A percentile compares a stretch with the other conserved stretches of the same genome.
Conservation (phyloP, 2,797 vertebrate species). For the Enteromius fasciolatus region DNA sequence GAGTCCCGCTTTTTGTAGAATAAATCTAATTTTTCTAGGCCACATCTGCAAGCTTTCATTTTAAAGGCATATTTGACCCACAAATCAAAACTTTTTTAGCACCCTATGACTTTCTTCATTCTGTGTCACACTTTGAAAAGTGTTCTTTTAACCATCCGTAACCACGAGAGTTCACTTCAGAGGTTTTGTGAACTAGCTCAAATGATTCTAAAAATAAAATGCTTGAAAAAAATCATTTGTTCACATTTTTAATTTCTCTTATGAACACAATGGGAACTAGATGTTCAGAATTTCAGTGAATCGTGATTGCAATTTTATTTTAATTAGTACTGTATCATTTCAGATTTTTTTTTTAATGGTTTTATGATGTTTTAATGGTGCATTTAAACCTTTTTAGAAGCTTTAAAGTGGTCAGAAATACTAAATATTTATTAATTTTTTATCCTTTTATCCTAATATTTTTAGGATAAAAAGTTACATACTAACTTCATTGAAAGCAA, state of each 20-base stretch:
- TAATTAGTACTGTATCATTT: background rate
- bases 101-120: background rate
- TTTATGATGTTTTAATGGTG: background rate
- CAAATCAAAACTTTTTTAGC: background rate
- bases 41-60: slow-evolving; percentile 12
- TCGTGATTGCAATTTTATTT: background rate
- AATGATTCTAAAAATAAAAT: background rate
- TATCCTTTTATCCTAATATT: background rate
- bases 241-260: background rate
- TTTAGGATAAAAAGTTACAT: background rate
- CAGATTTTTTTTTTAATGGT: background rate
- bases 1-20: background rate
- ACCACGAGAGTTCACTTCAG: background rate
- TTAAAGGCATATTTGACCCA: slow-evolving; percentile 11
- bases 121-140: background rate
- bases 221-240: background rate
- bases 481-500: background rate
- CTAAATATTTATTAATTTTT: background rate
- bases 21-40: background rate
- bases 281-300: background rate
- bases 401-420: background rate
- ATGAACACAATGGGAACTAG: background rate
- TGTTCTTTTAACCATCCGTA: background rate
- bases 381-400: background rate
- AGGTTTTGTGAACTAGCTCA: background rate